Conservation (phyloP, 2,113 vertebrate species). For the Passer domesticus region DNA sequence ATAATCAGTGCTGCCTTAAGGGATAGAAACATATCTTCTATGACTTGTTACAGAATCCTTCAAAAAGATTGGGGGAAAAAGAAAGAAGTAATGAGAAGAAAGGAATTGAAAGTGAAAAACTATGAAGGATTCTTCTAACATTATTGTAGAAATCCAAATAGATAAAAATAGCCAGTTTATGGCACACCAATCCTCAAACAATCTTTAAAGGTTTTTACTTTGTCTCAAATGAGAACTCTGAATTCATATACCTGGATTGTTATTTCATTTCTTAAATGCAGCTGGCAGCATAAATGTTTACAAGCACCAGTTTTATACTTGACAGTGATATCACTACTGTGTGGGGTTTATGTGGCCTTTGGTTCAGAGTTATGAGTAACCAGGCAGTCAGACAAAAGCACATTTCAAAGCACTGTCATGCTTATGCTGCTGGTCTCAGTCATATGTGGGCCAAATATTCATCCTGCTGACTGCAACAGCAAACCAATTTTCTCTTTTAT, state of each 20-base stretch:
- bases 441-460: neutral
- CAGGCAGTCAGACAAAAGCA: neutral
- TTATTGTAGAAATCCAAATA: neutral
- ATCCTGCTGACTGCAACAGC: neutral
- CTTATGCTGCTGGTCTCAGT: neutral
- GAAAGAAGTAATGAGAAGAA: neutral
- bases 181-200: neutral
- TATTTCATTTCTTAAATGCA: neutral
- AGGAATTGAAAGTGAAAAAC: neutral
- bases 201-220: neutral
- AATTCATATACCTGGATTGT: neutral
- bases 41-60: neutral
- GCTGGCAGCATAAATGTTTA: neutral
- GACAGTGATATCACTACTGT: neutral
- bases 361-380: neutral
- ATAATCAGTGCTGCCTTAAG: neutral
- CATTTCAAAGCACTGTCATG: neutral
- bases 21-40: neutral
- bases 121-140: neutral
- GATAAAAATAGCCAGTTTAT: neutral
- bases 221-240: neutral
- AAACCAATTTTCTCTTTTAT: neutral
- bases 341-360: neutral
- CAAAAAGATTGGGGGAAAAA: neutral
- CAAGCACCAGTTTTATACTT: neutral